Evolutionary conservation across 2,113 vertebrate species (phyloP), one percentile per base, ranked within the genome.

Genomic region (Rostratula benghalensis): DNA sequence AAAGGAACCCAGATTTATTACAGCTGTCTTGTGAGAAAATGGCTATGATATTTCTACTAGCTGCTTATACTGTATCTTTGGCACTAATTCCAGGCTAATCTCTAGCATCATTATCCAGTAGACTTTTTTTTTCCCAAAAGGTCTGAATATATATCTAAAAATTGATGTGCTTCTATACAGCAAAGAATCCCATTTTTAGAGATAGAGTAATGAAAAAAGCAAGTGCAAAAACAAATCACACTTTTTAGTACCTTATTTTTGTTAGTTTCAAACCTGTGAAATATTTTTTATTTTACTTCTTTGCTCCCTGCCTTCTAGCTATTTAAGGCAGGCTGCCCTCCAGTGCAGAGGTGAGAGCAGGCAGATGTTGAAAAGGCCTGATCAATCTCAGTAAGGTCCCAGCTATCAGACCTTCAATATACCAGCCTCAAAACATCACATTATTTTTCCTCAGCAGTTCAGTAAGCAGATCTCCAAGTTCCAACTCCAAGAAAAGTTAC

Each of bases 21-120:
- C 35, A 70, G 61, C 92, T 95, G 86, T 95, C 93, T 95, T 87
- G 57, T 87, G 76, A 89, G 87, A 83, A 95, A 94, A 89, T 75
- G 60, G 59, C 65, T 94, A 82, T 56, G 94, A 95, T 93, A 94
- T 87, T 95, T 97, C 89, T 73, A 67, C 93, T 93, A 90, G 90
- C 89, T 95, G 37, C 84, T 96, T 92, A 82, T 82, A 89, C 41
- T 5, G 0, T 67, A 90, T 92, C 92, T 94, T 84, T 37, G 35
- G 89, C 60, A 93, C 81, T 94, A 95, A 95, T 96, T 96, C 75
- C 71, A 92, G 87, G 79, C 48, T 95, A 96, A 96, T 96, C 95
- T 85, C 83, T 80, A 94, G 71, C 63, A 91, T 86, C 91, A 57
- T 86, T 96, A 95, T 90, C 78, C 69, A 86, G 45, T 51, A 79